Conservation (phyloP, 2,888 invertebrate genomes). For the Pollenia amentaria region DNA sequence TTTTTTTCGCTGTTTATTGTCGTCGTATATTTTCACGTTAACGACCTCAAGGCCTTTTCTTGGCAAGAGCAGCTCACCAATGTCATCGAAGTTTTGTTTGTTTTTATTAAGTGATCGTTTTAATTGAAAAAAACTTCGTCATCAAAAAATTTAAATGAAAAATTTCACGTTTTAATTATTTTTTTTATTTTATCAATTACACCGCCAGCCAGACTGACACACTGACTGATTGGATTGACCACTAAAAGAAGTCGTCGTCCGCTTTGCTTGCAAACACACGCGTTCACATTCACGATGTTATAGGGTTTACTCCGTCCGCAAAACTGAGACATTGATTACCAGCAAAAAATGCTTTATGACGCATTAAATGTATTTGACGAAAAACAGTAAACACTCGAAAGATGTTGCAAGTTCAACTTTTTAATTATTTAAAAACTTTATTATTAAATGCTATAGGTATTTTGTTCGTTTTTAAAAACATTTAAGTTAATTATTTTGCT, state of each 20-base stretch:
- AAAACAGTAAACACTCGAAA: constrained; percentile 49
- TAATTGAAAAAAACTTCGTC: constrained; percentile 3
- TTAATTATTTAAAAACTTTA: neutral
- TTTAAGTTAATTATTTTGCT: neutral
- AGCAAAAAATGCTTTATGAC: constrained; percentile 40
- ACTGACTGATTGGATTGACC: constrained; percentile 21
- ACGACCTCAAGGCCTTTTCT: constrained; percentile 51
- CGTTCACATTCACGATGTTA: constrained; percentile 29
- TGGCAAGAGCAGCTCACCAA: constrained; percentile 3
- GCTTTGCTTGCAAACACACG: constrained; percentile 12
- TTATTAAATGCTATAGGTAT: neutral
- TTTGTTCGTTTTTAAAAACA: neutral
- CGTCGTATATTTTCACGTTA: constrained; percentile 15
- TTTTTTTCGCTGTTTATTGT: neutral
- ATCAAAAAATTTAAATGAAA: neutral
- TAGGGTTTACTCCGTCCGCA: constrained; percentile 51
- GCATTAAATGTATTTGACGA: constrained; percentile 25
- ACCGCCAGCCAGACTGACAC: constrained; percentile 22
- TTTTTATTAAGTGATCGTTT: constrained; percentile 11
- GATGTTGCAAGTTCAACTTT: neutral
- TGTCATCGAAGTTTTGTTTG: constrained; percentile 25
- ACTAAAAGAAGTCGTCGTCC: constrained; percentile 26
- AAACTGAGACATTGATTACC: constrained; percentile 46
- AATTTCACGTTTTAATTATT: constrained; percentile 40
- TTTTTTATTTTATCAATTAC: constrained; percentile 4